These are phyloP conservation scores for Hozukius guyotensis DNA, from an alignment of 2,797 vertebrate species.

Conservation along the genomic window DNA sequence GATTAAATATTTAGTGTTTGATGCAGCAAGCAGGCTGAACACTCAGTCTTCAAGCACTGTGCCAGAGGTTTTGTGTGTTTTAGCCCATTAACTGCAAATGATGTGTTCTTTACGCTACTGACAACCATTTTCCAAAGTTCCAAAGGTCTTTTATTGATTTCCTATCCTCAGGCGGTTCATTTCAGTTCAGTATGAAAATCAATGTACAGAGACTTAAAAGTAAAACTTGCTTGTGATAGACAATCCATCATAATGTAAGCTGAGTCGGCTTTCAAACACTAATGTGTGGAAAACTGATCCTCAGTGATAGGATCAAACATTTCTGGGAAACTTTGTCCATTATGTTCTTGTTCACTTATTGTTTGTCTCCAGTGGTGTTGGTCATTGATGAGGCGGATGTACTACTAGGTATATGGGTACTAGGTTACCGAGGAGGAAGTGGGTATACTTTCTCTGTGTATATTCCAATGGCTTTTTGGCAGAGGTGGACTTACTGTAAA, in stretches of 20 bases:
- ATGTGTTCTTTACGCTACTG: conserved; percentile 3
- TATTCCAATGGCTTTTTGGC: too few species aligned
- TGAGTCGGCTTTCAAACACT: neutral
- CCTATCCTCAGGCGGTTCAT: neutral
- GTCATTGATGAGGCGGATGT: too few species aligned
- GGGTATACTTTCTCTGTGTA: too few species aligned
- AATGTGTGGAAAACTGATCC: neutral
- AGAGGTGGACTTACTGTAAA: too few species aligned
- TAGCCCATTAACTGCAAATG: conserved; percentile 1
- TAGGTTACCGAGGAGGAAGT: too few species aligned
- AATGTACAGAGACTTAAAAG: neutral
- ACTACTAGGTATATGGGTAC: too few species aligned
- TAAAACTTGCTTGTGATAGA: neutral
- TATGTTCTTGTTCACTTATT: neutral
- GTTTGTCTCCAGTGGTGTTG: neutral
- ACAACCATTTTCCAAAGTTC: neutral
- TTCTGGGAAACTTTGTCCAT: neutral
- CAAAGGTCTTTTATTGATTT: neutral
- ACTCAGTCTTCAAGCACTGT: neutral
- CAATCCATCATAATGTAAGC: neutral
- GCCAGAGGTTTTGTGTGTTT: conserved; percentile 18
- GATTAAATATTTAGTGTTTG: neutral
- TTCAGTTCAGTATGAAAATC: neutral
- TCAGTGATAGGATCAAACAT: neutral
- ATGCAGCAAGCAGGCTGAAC: conserved; percentile 4